Evolutionary conservation across 2,888 invertebrate genomes (phyloP), one percentile per base, ranked within the genome.

Genomic region (Drosophila pseudotakahashii): DNA sequence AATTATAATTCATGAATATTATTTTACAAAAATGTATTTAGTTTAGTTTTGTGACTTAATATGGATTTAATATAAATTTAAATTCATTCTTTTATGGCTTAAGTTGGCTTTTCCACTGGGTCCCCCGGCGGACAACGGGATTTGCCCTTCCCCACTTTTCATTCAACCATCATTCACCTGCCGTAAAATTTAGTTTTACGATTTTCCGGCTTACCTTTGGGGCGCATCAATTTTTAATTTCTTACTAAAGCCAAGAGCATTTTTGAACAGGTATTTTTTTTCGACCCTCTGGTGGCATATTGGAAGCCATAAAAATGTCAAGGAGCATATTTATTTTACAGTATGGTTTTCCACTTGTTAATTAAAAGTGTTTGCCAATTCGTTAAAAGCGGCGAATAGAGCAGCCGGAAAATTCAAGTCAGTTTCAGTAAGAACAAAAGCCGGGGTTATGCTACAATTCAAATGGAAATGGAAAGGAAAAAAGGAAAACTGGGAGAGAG

Each of bases 251-350:
- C 37, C 45, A 34, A 44, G 54, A 34, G 32, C 42, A 42, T 61
- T 71, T 45, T 53, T 61, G 53, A 59, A 45, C 39, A 36, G 13
- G 60, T 11, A 69, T 52, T 47, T 60, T 39, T 60, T 34, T 47
- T 47, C 2, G 39, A 11, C 34, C 16, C 58, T 30, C 50, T 14
- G 26, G 45, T 34, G 45, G 45, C 50, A 51, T 70, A 70, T 59
- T 59, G 60, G 23, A 60, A 71, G 71, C 41, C 69, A 71, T 69
- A 60, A 69, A 69, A 69, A 71, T 71, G 69, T 60, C 72, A 68
- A 26, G 57, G 36, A 34, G 39, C 61, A 48, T 71, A 53, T 61
- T 69, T 71, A 45, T 53, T 71, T 48, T 51, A 26, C 37, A 32
- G 36, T 53, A 45, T 23, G 68, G 34, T 48, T 42, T 54, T 54